Base-by-base conservation (phyloP, 2,797 vertebrate genomes). In the Anas flavirostris region DNA sequence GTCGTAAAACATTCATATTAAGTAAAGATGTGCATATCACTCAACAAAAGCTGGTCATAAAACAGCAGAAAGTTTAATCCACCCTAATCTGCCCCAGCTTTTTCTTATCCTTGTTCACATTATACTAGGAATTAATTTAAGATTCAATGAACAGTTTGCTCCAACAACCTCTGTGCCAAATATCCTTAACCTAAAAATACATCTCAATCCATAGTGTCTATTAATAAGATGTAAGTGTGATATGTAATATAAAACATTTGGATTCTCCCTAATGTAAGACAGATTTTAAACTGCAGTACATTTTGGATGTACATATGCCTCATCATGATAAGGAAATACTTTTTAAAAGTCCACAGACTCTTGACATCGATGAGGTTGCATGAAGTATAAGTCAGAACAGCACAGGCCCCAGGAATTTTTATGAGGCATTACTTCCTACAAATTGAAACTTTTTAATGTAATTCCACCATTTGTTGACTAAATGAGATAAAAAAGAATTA, bases 201-300 rank as follows among this genome's bases (percentile, higher is more conserved):
- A 90, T 93, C 88, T 72, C 41, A 95, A 92, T 75, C 35, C 44
- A 39, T 75, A 70, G 70, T 29, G 68, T 7, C 73, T 96, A 95
- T 96, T 97, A 97, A 95, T 96, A 91, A 56, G 53, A 82, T 75
- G 46, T 67, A 96, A 91, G 60, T 88, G n/a, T 93, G 59, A 94
- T 82, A 91, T 14, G 59, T 91, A 95, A 97, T 82, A 80, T 74
- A 96, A 96, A 96, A 89, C 75, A 78, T 60, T 96, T 86, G 55
- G 28, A 56, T 79, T 91, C 78, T 86, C 80, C 75, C n/a, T 95
- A 97, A 97, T 58, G 75, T 25, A 90, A 63, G 43, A 69, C 92
- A 97, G 91, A 95, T 85, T 95, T 85, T 79, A 86, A 94, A 67
- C 1, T 0, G 2, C 64, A 39, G 7, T 87, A 70, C 25, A 19